Base-by-base conservation (phyloP, 2,797 vertebrate genomes). In the Ibycter americanus region DNA sequence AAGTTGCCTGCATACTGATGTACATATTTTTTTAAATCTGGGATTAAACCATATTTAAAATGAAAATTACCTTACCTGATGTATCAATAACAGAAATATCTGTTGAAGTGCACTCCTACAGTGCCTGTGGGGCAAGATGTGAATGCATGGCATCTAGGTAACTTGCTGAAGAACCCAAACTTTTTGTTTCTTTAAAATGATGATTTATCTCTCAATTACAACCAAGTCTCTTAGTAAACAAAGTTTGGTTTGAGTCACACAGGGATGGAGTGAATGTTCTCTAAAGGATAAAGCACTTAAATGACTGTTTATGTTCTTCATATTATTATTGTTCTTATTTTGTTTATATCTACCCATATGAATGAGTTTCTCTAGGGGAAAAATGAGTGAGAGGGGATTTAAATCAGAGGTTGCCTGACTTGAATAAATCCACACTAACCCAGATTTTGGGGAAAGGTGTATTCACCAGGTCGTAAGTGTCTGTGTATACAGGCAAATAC, bases 201-300 rank as follows among this genome's bases (percentile, higher is more conserved):
- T 55, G 61, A 70, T 76, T 84, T 96, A 46, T 83, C 72, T 86
- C 15, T 82, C 87, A 89, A 88, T 94, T 96, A 62, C 87, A 72
- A 9, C 31, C n/a, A 68, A 63, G 61, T 63, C n/a, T 78, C 47
- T 12, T 19, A 68, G 34, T 65, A 83, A 79, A 79, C 47, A 54
- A 23, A 26, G 13, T 68, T 93, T 84, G 72, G 47, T 90, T 83
- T 84, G 92, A 89, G 83, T 95, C 86, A 49, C 49, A 17, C 12
- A 26, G 42, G 70, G 87, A 89, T 89, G 72, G 49, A 93, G 66
- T 52, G 65, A 81, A 92, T 89, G 77, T 90, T 90, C 34, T 89
- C 36, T 63, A 47, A 67, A 90, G 83, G 66, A 82, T 44, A 79
- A 80, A 95, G 54, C 22, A 16, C 32, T 71, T 44, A 23, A 63